Conservation (phyloP, 2,888 invertebrate species). For the Onchidella celtica region DNA sequence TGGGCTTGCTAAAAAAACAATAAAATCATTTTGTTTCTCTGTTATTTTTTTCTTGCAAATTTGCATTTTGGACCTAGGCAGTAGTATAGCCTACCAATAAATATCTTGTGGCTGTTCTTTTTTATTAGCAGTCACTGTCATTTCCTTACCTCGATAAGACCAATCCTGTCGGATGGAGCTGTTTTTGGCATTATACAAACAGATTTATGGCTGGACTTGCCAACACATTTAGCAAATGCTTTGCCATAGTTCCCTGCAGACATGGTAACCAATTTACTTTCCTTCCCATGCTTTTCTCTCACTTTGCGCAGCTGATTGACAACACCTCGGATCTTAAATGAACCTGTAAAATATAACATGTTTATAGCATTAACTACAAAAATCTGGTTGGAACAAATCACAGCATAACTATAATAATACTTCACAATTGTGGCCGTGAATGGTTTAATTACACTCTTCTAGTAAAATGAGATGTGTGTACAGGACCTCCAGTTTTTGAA, state of each 20-base stretch:
- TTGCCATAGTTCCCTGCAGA: conserved; percentile 80
- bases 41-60: too few relatives aligned
- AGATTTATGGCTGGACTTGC: conserved; percentile 50
- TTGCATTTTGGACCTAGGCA: too few relatives aligned
- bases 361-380: too few relatives aligned
- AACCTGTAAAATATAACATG: conserved; percentile 70
- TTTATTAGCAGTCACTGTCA: too few relatives aligned
- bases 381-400: too few relatives aligned
- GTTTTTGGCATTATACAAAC: conserved; percentile 76
- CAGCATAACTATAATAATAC: too few relatives aligned
- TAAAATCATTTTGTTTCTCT: too few relatives aligned
- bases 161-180: conserved; percentile 71
- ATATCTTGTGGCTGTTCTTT: too few relatives aligned
- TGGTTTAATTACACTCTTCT: neutral
- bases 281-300: conserved; percentile 58
- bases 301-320: conserved; percentile 72
- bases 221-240: conserved; percentile 73
- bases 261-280: conserved; percentile 69
- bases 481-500: too few relatives aligned
- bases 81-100: too few relatives aligned
- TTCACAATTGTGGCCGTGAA: too few relatives aligned
- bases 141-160: conserved; percentile 72
- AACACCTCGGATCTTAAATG: conserved; percentile 78
- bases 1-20: too few relatives aligned
- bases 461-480: neutral